A percentile compares a stretch with the other conserved stretches of the same genome.
Evolutionary conservation across 2,888 invertebrate genomes (phyloP).

Genomic region (Lasius platythorax): DNA sequence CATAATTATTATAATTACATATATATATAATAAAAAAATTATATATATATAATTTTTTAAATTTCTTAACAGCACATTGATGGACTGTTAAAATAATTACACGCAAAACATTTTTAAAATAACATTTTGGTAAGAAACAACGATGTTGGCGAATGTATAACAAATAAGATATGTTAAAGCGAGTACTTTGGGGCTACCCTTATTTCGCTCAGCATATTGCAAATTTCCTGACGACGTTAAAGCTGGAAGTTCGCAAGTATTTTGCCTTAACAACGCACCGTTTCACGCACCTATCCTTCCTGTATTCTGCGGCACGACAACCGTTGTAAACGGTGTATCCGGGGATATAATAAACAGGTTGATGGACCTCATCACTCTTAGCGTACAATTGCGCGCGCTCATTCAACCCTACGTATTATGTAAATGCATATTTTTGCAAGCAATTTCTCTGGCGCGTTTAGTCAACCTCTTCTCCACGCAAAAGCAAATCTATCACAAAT

Average conservation of each 20-base stretch:
- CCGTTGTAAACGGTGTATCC: conserved; percentile 32
- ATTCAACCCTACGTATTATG: conserved; percentile 29
- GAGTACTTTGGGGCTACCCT: not conserved
- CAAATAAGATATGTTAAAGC: not conserved
- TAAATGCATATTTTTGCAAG: conserved; percentile 30
- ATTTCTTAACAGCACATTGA: not conserved
- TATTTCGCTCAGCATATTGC: conserved; percentile 31
- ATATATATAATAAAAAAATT: too few relatives aligned
- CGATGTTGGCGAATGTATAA: not conserved
- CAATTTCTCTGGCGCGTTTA: conserved; percentile 19
- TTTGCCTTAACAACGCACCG: conserved; percentile 26
- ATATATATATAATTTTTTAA: not conserved
- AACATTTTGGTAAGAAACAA: not conserved
- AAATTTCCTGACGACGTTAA: conserved; percentile 26
- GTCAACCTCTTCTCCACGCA: not conserved
- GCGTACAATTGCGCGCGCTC: conserved; percentile 24
- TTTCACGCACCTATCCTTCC: conserved; percentile 46
- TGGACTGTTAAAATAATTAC: not conserved
- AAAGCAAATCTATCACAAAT: conserved; percentile 30
- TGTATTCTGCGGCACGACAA: conserved; percentile 34
- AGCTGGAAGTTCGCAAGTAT: conserved; percentile 26
- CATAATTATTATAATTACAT: too few relatives aligned
- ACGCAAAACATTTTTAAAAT: not conserved
- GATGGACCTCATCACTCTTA: conserved; percentile 40
- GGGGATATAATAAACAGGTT: conserved; percentile 45